Evolutionary conservation across 2,888 invertebrate species (phyloP).

Genomic region (Branchipolynoe longqiensis): DNA sequence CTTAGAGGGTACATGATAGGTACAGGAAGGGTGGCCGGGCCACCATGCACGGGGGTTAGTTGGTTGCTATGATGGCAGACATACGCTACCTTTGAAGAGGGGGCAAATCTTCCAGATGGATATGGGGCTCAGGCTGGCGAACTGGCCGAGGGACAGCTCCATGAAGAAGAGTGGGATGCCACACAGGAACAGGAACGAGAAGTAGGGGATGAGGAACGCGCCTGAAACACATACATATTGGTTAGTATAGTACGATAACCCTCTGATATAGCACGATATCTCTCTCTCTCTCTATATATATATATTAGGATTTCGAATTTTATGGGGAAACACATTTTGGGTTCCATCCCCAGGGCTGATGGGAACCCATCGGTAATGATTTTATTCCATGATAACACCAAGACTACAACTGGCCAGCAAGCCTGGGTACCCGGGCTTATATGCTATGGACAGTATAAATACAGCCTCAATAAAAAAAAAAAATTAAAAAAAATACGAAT

Average conservation of each 20-base stretch:
- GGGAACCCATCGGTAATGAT: no score
- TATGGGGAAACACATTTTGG: not conserved
- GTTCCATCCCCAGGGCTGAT: no score
- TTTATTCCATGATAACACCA: no score
- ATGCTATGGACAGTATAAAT: no score
- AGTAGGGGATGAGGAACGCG: conserved; percentile 86
- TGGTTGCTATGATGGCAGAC: not conserved
- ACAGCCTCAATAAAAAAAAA: no score
- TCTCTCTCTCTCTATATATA: not conserved
- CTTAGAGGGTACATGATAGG: not conserved
- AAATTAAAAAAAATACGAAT: no score
- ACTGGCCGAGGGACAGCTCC: conserved; percentile 85
- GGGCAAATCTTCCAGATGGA: conserved; percentile 85
- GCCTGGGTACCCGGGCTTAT: no score
- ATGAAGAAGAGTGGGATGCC: conserved; percentile 86
- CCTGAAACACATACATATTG: conserved; percentile 82
- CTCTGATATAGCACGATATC: not conserved
- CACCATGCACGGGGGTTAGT: not conserved
- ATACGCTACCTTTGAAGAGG: conserved; percentile 83
- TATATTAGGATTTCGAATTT: not conserved
- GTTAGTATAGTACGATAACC: not conserved
- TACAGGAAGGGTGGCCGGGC: not conserved
- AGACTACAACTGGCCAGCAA: no score
- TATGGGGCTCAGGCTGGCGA: conserved; percentile 84
- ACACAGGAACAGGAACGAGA: conserved; percentile 84